A percentile compares a stretch with the other conserved stretches of the same genome.
phyloP scores from a whole-genome alignment of 2,797 vertebrate species.

The Melopsittacus undulatus region DNA sequence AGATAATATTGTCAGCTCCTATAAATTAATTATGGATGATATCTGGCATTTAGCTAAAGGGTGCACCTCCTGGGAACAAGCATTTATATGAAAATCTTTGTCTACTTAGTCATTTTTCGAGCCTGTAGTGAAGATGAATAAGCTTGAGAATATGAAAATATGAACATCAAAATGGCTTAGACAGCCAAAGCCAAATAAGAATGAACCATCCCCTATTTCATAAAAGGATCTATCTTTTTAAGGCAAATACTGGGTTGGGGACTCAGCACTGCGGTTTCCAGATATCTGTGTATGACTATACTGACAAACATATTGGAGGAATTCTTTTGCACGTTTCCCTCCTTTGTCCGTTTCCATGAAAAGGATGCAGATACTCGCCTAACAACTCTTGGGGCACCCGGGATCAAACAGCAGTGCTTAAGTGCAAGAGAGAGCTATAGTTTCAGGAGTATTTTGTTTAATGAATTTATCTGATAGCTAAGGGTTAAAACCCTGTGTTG shows the following conservation, averaged over 20 bases:
- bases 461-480: not conserved
- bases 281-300: not conserved
- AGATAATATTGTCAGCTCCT: not conserved
- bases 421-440: not conserved
- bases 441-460: not conserved
- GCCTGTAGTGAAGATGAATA: not conserved
- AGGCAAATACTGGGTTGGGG: not conserved
- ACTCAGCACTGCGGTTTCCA: not conserved
- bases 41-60: slow-evolving; percentile 17
- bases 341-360: not conserved
- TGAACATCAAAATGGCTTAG: not conserved
- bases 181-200: not conserved
- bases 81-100: not conserved
- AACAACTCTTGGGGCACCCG: not conserved
- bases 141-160: not conserved
- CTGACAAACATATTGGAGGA: not conserved
- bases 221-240: not conserved
- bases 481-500: not conserved
- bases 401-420: not conserved
- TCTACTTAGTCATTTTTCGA: not conserved
- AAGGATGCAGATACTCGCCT: not conserved
- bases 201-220: not conserved
- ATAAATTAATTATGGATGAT: slow-evolving; percentile 26
- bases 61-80: not conserved
- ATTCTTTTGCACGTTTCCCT: not conserved